Percentiles rank a stretch among this genome's conserved stretches.
phyloP scores from a whole-genome alignment of 2,113 vertebrate species.

The Paradoxurus hermaphroditus region DNA sequence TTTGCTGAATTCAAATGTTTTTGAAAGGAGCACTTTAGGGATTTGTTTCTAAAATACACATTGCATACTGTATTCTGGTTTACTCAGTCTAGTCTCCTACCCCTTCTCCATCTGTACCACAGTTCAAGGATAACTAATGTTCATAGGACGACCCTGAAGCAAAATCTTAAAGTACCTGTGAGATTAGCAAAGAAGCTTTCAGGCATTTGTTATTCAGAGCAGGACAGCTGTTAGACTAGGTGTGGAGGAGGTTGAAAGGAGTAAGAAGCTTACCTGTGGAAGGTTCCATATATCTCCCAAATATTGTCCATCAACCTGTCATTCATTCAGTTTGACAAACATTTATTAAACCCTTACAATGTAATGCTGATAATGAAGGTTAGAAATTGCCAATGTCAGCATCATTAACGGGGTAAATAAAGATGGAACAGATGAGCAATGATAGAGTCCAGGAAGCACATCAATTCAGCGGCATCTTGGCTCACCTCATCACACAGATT shows the following conservation, averaged over 20 bases:
- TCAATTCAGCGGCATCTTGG: not conserved
- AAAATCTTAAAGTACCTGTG: not conserved
- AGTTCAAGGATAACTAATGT: not conserved
- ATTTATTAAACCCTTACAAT: not conserved
- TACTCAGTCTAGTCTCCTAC: not conserved
- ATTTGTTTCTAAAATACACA: not conserved
- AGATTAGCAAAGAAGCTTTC: not conserved
- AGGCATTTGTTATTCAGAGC: not conserved
- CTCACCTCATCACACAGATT: not conserved
- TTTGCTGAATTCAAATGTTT: not conserved
- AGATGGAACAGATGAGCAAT: not conserved
- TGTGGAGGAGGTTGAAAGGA: not conserved
- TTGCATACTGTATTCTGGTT: not conserved
- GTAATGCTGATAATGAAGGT: not conserved
- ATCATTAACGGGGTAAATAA: not conserved
- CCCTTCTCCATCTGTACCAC: not conserved
- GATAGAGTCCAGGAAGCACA: not conserved
- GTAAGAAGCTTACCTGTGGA: not conserved
- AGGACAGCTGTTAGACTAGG: not conserved
- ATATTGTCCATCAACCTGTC: not conserved
- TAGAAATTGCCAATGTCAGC: not conserved
- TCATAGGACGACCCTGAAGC: not conserved
- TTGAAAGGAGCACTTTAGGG: not conserved
- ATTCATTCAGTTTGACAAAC: not conserved
- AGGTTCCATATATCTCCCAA: not conserved